Evolutionary conservation across 2,113 vertebrate genomes (phyloP), one percentile per base, ranked within the genome.

Genomic region (Connochaetes taurinus): DNA sequence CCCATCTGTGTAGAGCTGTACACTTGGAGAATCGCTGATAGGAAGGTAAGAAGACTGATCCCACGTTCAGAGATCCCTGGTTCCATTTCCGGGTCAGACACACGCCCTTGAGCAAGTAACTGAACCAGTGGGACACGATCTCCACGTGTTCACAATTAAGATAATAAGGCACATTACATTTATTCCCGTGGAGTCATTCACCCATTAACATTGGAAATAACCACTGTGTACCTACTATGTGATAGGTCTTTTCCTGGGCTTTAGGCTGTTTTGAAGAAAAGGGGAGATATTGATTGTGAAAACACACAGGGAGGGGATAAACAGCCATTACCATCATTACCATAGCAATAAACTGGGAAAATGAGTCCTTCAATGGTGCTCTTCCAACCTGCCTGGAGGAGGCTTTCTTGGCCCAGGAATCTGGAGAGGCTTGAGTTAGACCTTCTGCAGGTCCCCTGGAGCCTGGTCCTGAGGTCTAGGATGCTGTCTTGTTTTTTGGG

Each of bases 21-120:
- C 3, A 0, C n/a, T 27, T 4, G 14, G 50, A 19, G 16, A 5
- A 36, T 6, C 0, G 0, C 5, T 5, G 25, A 3, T 1, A n/a
- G 36, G 40, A 55, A 71, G 47, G 2, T 10, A 29, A 33, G n/a
- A 64, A 31, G 5, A 0, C 13, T 13, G 29, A 31, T 6, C 1
- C 27, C 31, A 2, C 0, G 1, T 23, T 76, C 40, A 7, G 60
- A 80, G 36, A 36, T 62, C 60, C 16, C 8, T 33, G 31, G 31
- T 27, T 82, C 31, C 57, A 9, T 4, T 4, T 14, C 52, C 43
- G 12, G 6, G 2, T 19, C 12, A 40, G 40, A 60, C 40, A 2
- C 2, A 3, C 1, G n/a, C 33, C 80, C 13, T 76, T 31, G 11
- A 45, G 45, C 57, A 31, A 57, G 23, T 60, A 5, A n/a, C 2